These are phyloP conservation scores for Morpho helenor DNA, from an alignment of 2,888 invertebrate genomes.

Conservation along the genomic window DNA sequence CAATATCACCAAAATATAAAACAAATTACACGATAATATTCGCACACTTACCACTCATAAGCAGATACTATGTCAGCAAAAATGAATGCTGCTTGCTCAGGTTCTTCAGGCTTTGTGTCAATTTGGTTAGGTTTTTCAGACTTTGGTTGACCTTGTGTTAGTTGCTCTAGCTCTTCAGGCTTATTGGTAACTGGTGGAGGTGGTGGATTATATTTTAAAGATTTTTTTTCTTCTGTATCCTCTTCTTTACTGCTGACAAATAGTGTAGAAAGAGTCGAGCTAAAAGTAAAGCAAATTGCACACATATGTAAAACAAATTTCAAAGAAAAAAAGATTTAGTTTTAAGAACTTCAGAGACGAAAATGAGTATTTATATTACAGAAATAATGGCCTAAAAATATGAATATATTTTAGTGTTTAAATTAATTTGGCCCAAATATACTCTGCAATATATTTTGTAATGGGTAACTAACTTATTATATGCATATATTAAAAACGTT, in stretches of 20 bases:
- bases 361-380: constrained; percentile 12
- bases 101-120: constrained; percentile 35
- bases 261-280: constrained; percentile 62
- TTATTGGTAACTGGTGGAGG: constrained; percentile 35
- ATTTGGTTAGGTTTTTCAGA: too few relatives aligned
- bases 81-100: constrained; percentile 49
- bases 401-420: too few relatives aligned
- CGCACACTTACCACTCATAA: constrained; percentile 57
- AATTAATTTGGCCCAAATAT: too few relatives aligned
- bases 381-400: not conserved
- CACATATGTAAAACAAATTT: constrained; percentile 6
- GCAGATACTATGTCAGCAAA: constrained; percentile 56
- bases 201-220: constrained; percentile 60
- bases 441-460: too few relatives aligned
- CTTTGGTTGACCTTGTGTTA: too few relatives aligned
- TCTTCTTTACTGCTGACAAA: constrained; percentile 41
- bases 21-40: not conserved
- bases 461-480: too few relatives aligned
- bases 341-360: too few relatives aligned
- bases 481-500: too few relatives aligned
- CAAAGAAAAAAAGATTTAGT: not conserved
- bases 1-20: constrained; percentile 2
- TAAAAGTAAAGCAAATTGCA: constrained; percentile 34
- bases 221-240: constrained; percentile 42
- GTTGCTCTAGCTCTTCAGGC: constrained; percentile 32